Conservation (phyloP, 2,797 vertebrate species). For the Falco cherrug region DNA sequence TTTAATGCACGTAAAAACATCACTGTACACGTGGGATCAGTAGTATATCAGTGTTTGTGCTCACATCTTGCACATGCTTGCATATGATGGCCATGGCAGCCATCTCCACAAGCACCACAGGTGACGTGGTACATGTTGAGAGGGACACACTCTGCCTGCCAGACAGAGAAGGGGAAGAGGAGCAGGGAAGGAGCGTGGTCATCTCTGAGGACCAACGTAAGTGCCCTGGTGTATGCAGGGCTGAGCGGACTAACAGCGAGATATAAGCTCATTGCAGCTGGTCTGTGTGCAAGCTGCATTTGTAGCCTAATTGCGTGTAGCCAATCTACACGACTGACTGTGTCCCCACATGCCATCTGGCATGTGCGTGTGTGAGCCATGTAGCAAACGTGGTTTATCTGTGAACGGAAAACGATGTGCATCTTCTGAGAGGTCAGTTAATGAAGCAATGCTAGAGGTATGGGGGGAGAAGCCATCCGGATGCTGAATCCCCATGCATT, state of each 20-base stretch:
- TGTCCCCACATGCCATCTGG: not conserved
- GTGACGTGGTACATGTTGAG: fast-evolving
- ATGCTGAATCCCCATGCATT: fast-evolving
- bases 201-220: not conserved
- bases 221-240: not conserved
- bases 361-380: fast-evolving
- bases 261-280: not conserved
- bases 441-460: not conserved
- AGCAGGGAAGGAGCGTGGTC: not conserved
- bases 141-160: not conserved
- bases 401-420: not conserved
- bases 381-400: not conserved
- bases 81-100: fast-evolving
- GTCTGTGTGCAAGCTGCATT: not conserved
- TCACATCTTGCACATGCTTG: fast-evolving
- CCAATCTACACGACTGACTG: not conserved
- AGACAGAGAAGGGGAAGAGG: not conserved
- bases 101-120: fast-evolving
- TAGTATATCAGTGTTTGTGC: fast-evolving
- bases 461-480: not conserved
- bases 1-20: fast-evolving
- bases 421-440: not conserved
- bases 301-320: not conserved
- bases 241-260: fast-evolving
- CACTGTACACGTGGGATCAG: fast-evolving